Evolutionary conservation across 2,888 invertebrate genomes (phyloP).

Genomic region (Andrena bicolor): DNA sequence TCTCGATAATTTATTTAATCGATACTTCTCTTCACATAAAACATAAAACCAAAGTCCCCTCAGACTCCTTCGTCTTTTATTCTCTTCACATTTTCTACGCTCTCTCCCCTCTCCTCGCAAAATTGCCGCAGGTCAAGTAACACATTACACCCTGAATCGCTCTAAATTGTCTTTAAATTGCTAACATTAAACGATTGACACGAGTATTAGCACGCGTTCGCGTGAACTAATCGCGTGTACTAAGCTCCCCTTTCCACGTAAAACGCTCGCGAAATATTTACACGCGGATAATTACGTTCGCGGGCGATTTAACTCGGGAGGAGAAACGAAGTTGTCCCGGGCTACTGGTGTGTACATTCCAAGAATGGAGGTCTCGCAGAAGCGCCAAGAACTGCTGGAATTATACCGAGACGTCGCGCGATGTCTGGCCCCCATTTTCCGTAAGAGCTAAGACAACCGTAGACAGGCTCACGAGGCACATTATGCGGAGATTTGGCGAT

Average conservation of each 20-base stretch:
- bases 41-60: too few species aligned
- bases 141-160: too few species aligned
- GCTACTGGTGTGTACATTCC: neutral
- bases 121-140: neutral
- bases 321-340: constrained; percentile 1
- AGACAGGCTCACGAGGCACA: constrained; percentile 62
- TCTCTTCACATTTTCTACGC: neutral
- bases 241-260: neutral
- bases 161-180: neutral
- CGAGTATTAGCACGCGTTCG: neutral
- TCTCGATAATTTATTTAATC: too few species aligned
- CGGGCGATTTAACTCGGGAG: neutral
- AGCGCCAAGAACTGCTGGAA: constrained; percentile 49
- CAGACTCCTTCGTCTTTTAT: neutral
- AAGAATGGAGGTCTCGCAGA: constrained; percentile 10
- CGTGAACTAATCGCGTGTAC: neutral
- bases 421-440: constrained; percentile 65
- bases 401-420: constrained; percentile 35
- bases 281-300: neutral
- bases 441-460: constrained; percentile 71
- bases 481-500: constrained; percentile 71
- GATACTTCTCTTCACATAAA: too few species aligned
- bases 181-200: neutral
- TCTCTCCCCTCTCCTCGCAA: neutral
- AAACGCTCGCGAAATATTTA: constrained; percentile 4